Conservation (phyloP, 2,113 vertebrate genomes). For the Sylvilagus bachmani region DNA sequence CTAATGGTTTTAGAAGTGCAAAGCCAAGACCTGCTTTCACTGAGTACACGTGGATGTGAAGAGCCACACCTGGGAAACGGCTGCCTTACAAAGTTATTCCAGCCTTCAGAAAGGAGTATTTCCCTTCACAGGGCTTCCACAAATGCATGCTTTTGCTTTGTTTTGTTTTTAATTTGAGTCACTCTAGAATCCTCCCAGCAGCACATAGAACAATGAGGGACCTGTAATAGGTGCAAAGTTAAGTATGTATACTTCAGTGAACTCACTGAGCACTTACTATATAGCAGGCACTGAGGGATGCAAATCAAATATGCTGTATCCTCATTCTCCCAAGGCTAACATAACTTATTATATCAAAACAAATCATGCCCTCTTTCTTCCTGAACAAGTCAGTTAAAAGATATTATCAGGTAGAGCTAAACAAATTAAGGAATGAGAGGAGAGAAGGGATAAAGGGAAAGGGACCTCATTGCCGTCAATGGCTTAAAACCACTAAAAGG, state of each 20-base stretch:
- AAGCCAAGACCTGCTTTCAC: background rate
- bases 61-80: conserved; percentile 34
- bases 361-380: conserved; percentile 3
- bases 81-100: conserved; percentile 49
- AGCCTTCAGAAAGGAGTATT: conserved; percentile 31
- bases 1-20: conserved; percentile 21
- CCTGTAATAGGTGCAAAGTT: background rate
- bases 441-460: fast-evolving
- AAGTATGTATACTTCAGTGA: conserved; percentile 50
- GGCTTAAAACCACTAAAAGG: background rate
- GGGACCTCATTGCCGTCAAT: fast-evolving
- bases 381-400: conserved; percentile 22
- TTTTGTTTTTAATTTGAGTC: conserved; percentile 25
- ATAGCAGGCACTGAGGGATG: background rate
- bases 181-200: background rate
- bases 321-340: background rate
- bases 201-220: background rate
- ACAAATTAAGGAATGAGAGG: background rate
- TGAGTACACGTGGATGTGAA: conserved; percentile 45
- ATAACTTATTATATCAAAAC: conserved; percentile 25
- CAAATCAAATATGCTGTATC: background rate
- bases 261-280: conserved; percentile 24
- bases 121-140: background rate
- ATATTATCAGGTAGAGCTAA: background rate
- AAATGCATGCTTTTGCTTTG: background rate